phyloP scores from a whole-genome alignment of 2,888 invertebrate species.

The Acleris holmiana region DNA sequence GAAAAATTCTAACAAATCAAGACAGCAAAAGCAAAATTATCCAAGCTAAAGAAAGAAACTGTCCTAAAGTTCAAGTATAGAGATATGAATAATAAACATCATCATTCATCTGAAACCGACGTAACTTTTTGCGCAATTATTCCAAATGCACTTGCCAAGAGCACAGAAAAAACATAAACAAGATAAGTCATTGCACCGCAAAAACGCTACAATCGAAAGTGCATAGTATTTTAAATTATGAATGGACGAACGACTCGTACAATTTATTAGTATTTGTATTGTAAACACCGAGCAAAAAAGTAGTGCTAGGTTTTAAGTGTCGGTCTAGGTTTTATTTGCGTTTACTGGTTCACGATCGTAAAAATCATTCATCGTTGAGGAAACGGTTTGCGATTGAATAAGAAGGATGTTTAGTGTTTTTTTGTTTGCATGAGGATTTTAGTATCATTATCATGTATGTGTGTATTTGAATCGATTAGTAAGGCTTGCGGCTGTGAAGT shows the following conservation, averaged over 20 bases:
- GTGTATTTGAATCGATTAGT: too few species aligned
- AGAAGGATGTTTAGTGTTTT: not conserved
- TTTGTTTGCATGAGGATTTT: not conserved
- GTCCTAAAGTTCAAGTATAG: too few species aligned
- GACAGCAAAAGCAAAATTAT: too few species aligned
- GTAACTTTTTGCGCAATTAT: conserved; percentile 11
- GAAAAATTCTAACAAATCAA: too few species aligned
- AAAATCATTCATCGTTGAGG: conserved; percentile 15
- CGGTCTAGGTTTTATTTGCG: conserved; percentile 21
- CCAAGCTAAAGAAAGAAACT: too few species aligned
- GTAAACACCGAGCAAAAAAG: conserved; percentile 34
- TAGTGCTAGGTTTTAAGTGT: conserved; percentile 22
- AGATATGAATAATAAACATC: too few species aligned
- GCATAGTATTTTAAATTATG: conserved; percentile 24
- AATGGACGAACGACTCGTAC: conserved; percentile 25
- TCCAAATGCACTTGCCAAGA: conserved; percentile 30
- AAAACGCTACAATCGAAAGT: conserved; percentile 32
- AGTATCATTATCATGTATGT: too few species aligned
- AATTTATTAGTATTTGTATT: conserved; percentile 27
- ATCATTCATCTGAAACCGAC: not conserved
- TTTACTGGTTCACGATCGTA: not conserved
- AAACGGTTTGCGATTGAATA: not conserved
- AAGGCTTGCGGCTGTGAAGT: too few species aligned
- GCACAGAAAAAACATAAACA: conserved; percentile 32
- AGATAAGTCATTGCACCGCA: conserved; percentile 31